Evolutionary conservation across 2,888 invertebrate species (phyloP).

Genomic region (Sminthurides aquaticus): DNA sequence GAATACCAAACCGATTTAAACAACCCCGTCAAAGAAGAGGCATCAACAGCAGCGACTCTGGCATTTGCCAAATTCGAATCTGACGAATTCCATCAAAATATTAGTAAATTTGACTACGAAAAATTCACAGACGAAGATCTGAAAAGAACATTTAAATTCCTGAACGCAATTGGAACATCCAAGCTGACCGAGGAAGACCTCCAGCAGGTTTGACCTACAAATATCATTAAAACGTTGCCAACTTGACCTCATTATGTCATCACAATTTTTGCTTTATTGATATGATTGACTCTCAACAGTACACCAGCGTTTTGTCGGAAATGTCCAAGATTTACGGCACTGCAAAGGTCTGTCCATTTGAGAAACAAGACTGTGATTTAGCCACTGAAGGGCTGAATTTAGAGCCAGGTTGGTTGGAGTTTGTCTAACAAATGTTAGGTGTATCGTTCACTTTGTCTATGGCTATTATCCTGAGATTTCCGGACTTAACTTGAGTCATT

Average conservation of each 20-base stretch:
- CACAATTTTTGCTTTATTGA: no score
- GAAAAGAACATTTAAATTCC: conserved; percentile 61
- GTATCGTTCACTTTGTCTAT: background rate
- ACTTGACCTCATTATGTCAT: no score
- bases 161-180: conserved; percentile 65
- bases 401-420: conserved; percentile 51
- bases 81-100: conserved; percentile 65
- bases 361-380: conserved; percentile 48
- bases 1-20: conserved; percentile 47
- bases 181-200: conserved; percentile 62
- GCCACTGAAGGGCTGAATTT: conserved; percentile 51
- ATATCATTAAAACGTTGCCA: no score
- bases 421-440: no score
- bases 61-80: conserved; percentile 58
- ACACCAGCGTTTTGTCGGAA: conserved; percentile 51
- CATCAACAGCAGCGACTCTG: conserved; percentile 23
- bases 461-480: no score
- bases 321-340: conserved; percentile 72
- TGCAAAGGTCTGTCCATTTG: conserved; percentile 61
- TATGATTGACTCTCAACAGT: no score
- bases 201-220: background rate
- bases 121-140: conserved; percentile 60
- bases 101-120: conserved; percentile 49
- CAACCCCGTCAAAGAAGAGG: conserved; percentile 29
- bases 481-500: no score